A percentile compares a stretch with the other conserved stretches of the same genome.
Evolutionary conservation across 2,888 invertebrate genomes (phyloP).

Genomic region (Bimastos eiseni): DNA sequence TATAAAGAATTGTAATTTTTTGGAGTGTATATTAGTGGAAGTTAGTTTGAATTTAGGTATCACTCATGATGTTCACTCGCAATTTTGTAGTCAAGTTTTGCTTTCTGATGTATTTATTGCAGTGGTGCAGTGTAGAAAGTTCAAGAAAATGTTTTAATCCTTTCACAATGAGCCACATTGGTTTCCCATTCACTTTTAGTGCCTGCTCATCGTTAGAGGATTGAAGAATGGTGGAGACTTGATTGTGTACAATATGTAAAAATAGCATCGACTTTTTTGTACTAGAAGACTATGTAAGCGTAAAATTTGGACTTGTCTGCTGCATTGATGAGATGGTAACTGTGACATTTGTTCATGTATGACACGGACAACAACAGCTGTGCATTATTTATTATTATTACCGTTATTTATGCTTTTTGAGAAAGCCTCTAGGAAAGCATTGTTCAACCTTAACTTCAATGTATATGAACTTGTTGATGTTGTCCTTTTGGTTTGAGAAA

Average conservation of each 20-base stretch:
- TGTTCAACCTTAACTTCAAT: not conserved
- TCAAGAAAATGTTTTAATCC: not conserved
- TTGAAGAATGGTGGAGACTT: not conserved
- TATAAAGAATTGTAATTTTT: not conserved
- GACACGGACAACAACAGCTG: not conserved
- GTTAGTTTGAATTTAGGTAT: not conserved
- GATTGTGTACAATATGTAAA: not conserved
- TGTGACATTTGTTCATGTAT: not conserved
- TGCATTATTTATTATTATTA: not conserved
- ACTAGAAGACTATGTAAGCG: not conserved
- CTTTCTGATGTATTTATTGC: not conserved
- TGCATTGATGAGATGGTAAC: not conserved
- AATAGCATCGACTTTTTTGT: not conserved
- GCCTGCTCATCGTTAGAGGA: too few species aligned
- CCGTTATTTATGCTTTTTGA: too few species aligned
- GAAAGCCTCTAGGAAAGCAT: not conserved
- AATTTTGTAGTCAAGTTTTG: not conserved
- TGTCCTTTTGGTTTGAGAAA: not conserved
- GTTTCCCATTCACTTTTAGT: too few species aligned
- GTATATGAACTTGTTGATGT: not conserved
- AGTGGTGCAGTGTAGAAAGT: not conserved
- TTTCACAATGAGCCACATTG: too few species aligned
- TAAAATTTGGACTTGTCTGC: not conserved
- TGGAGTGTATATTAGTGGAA: not conserved
- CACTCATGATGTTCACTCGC: not conserved